Evolutionary conservation across 2,113 vertebrate species (phyloP), one percentile per base, ranked within the genome.

Genomic region (Ailurus styani): DNA sequence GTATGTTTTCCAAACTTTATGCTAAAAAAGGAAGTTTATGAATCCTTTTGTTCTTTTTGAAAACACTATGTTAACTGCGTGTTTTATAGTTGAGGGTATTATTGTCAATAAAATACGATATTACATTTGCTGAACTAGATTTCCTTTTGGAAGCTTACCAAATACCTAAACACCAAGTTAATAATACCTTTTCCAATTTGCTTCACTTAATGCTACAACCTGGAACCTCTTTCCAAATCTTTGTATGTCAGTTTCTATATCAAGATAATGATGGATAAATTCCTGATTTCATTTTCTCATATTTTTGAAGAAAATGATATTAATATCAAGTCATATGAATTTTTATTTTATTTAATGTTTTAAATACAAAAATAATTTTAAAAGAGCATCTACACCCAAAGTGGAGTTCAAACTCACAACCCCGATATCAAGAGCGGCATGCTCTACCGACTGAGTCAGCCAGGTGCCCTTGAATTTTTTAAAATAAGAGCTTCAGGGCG

Each of bases 41-140:
- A 70, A 55, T 84, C 6, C 42, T 95, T 81, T 90, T 91, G 37
- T 83, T 95, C 29, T 94, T 95, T 93, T 95, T 83, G 47, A 95
- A 72, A 86, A 50, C 12, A 95, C 60, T 45, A 73, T 75, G 18
- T 40, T 91, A 93, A 70, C 20, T 68, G 21, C 72, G 37, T 73
- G 29, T 75, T 85, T 85, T 87, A 29, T 95, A 88, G 91, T 50
- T 42, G 40, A 81, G 18, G 60, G 9, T 72, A 64, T 70, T 97
- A 37, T n/a, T 75, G 27, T 27, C 64, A 93, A 83, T 75, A 87
- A 89, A 96, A 94, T 90, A 91, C 31, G 57, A 40, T 23, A 45
- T 42, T 91, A 17, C 11, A 84, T 75, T 93, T 89, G 55, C 14
- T 90, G 70, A 72, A 91, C 91, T 95, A 62, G 42, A 75, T 79